These are phyloP conservation scores for Ramphastos sulfuratus DNA, from an alignment of 2,113 vertebrate genomes.

Conservation along the genomic window DNA sequence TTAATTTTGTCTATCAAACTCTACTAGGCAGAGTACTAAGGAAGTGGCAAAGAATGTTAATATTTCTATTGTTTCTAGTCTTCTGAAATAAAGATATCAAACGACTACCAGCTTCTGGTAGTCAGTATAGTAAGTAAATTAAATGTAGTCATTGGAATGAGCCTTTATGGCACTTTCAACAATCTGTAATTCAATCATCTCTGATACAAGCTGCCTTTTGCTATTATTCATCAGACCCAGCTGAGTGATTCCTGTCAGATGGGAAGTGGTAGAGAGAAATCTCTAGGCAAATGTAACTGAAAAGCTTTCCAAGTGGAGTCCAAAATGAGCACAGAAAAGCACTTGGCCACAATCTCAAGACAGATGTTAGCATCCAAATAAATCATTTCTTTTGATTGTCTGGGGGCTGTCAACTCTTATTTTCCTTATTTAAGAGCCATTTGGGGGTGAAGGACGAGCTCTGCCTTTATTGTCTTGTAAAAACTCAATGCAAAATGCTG, in stretches of 20 bases:
- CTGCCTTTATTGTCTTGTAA: conserved; percentile 36
- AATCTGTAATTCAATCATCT: conserved; percentile 71
- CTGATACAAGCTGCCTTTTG: conserved; percentile 71
- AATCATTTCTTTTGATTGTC: conserved; percentile 73
- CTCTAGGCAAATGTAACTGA: conserved; percentile 67
- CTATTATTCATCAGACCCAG: conserved; percentile 75
- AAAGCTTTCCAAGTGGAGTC: conserved; percentile 68
- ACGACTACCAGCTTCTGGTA: neutral
- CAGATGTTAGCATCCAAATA: conserved; percentile 74
- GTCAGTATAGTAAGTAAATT: conserved; percentile 62
- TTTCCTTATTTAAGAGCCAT: conserved; percentile 69
- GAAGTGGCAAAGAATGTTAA: conserved; percentile 5
- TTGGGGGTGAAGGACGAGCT: conserved; percentile 53
- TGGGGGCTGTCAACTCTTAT: conserved; percentile 62
- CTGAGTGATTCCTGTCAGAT: conserved; percentile 75
- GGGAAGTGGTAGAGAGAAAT: conserved; percentile 65
- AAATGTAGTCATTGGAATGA: conserved; percentile 64
- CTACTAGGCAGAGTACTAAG: conserved; percentile 24
- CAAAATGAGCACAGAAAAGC: conserved; percentile 59
- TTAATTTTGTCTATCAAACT: conserved; percentile 55
- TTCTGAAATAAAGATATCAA: conserved; percentile 59
- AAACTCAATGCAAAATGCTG: neutral
- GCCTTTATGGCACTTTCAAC: conserved; percentile 57
- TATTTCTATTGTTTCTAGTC: conserved; percentile 21
- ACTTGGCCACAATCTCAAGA: conserved; percentile 59